Conservation (phyloP, 2,797 vertebrate genomes). For the Antrozous pallidus region DNA sequence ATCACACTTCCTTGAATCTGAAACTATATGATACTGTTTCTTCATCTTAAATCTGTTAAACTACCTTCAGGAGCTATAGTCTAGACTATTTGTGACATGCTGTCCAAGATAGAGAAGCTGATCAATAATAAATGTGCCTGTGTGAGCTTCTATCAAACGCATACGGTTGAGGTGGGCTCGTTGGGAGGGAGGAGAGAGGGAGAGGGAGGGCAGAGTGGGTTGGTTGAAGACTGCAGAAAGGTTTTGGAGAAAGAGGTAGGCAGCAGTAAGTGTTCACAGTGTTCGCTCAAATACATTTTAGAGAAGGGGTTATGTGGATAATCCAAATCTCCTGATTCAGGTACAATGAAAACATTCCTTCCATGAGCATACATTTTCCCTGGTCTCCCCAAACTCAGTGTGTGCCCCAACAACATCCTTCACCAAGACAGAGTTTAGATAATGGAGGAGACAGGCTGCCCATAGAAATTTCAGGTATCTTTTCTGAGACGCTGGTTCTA, state of each 20-base stretch:
- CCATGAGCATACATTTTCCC: neutral
- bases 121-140: constrained; percentile 39
- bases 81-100: constrained; percentile 51
- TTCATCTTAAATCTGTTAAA: constrained; percentile 69
- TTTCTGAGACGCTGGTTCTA: neutral
- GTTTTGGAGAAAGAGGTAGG: neutral
- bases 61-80: constrained; percentile 42
- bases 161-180: neutral
- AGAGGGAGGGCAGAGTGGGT: neutral
- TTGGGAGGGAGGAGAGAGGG: neutral
- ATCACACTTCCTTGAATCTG: neutral
- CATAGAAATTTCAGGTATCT: neutral
- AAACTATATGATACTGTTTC: constrained; percentile 45
- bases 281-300: neutral
- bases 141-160: constrained; percentile 8
- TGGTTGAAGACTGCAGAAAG: neutral
- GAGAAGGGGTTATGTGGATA: neutral
- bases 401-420: neutral
- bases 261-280: neutral
- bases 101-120: constrained; percentile 51
- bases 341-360: neutral
- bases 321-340: neutral
- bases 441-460: neutral
- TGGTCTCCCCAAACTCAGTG: neutral
- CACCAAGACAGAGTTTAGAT: neutral